Conservation (phyloP, 2,797 vertebrate genomes). For the Xiphorhynchus erythropygius region DNA sequence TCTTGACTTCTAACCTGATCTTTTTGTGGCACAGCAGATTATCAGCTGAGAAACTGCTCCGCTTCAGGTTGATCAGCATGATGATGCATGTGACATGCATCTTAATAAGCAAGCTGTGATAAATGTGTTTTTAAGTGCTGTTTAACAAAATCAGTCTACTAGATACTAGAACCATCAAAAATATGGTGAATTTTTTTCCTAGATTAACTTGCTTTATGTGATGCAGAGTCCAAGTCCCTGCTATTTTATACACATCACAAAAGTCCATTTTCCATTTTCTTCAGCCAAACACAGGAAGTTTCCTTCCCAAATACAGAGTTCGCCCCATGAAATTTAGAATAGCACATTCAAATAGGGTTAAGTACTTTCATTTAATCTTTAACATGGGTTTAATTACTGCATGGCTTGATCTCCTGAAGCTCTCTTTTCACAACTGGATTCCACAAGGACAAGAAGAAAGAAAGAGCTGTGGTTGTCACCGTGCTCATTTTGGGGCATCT, state of each 20-base stretch:
- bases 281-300: neutral
- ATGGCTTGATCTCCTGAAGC: neutral
- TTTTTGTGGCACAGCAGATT: conserved; percentile 4
- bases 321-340: neutral
- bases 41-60: conserved; percentile 22
- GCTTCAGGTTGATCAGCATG: neutral
- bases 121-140: neutral
- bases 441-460: neutral
- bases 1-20: conserved; percentile 32
- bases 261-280: neutral
- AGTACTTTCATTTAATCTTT: neutral
- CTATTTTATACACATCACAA: neutral
- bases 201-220: neutral
- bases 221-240: neutral
- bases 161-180: neutral
- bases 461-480: neutral
- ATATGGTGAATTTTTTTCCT: neutral
- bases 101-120: neutral
- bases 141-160: neutral
- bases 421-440: neutral
- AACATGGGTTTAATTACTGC: neutral
- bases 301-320: neutral
- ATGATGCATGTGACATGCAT: neutral
- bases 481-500: neutral
- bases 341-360: neutral